Evolutionary conservation across 2,888 invertebrate genomes (phyloP).

Genomic region (Scaptomyza flava): DNA sequence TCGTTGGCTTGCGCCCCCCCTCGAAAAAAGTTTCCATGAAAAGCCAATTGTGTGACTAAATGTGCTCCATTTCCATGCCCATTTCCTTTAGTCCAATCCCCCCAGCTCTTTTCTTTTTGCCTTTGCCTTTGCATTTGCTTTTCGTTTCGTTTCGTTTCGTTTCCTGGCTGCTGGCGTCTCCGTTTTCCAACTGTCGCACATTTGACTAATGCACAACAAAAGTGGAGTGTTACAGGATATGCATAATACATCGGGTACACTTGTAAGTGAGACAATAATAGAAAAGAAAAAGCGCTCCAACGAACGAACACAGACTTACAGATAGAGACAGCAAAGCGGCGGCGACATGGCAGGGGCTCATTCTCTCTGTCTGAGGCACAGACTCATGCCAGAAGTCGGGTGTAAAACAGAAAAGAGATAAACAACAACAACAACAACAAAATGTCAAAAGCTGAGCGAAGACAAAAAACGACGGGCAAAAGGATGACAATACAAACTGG

Average conservation of each 20-base stretch:
- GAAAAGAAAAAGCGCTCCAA: constrained; percentile 74
- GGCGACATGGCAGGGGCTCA: constrained; percentile 26
- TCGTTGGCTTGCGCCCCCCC: constrained; percentile 11
- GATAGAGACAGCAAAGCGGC: constrained; percentile 14
- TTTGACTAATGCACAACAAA: constrained; percentile 81
- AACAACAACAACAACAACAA: constrained; percentile 1
- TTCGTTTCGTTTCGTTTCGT: constrained; percentile 6
- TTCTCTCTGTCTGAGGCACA: background rate
- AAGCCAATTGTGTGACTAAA: constrained; percentile 75
- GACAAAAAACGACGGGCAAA: constrained; percentile 61
- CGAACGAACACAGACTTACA: constrained; percentile 34
- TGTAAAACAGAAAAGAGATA: constrained; percentile 14
- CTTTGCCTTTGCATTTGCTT: background rate
- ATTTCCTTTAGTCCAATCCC: constrained; percentile 20
- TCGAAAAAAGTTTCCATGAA: constrained; percentile 43
- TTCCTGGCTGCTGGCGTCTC: constrained; percentile 32
- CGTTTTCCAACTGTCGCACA: constrained; percentile 72
- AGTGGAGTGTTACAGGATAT: constrained; percentile 81
- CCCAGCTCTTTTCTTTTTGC: background rate
- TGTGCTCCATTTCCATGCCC: constrained; percentile 62
- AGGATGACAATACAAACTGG: constrained; percentile 79
- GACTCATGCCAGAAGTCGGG: constrained; percentile 14
- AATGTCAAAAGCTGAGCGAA: constrained; percentile 51
- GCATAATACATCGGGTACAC: constrained; percentile 80
- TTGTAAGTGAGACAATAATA: constrained; percentile 80